Evolutionary conservation across 2,888 invertebrate species (phyloP).

Genomic region (Coenonympha arcania): DNA sequence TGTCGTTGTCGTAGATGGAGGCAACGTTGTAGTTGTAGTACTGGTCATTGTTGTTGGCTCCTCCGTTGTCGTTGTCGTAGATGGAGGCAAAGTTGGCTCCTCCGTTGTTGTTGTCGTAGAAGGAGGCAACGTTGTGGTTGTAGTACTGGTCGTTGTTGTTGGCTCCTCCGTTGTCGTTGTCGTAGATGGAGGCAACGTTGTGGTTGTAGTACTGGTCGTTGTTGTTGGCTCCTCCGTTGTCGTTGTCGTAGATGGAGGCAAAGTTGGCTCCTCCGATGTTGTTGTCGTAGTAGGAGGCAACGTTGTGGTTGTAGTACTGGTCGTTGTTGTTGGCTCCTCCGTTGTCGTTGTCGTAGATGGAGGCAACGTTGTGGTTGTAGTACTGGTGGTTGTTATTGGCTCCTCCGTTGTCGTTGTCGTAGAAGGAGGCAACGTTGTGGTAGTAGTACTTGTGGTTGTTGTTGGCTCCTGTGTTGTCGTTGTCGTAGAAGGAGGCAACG

Average conservation of each 20-base stretch:
- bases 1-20: too few species aligned
- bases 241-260: background rate
- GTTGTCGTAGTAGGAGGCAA: background rate
- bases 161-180: background rate
- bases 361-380: too few species aligned
- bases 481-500: background rate
- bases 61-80: background rate
- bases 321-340: background rate
- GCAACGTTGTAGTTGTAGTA: too few species aligned
- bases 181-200: background rate
- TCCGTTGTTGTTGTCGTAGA: too few species aligned
- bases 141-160: background rate
- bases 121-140: background rate
- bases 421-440: background rate
- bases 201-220: background rate
- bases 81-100: background rate
- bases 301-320: background rate
- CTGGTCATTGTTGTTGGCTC: background rate
- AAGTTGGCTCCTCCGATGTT: background rate
- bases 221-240: background rate
- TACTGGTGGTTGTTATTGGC: too few species aligned
- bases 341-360: too few species aligned
- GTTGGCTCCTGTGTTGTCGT: background rate
- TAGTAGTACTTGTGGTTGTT: background rate
- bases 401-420: too few species aligned